Conservation (phyloP, 2,888 invertebrate genomes). For the Falcaria lacertinaria region DNA sequence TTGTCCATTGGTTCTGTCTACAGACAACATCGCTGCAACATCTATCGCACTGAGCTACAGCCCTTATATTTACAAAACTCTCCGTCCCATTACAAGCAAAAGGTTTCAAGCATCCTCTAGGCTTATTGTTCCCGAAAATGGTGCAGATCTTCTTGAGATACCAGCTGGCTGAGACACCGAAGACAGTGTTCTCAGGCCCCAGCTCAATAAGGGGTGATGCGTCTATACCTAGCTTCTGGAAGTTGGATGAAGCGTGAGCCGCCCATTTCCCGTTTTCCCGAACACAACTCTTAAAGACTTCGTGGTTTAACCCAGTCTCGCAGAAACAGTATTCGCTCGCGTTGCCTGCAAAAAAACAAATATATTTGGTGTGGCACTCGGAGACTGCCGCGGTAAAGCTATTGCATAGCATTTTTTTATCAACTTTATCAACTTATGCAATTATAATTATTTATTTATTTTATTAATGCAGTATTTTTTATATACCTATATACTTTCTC, state of each 20-base stretch:
- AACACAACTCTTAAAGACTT: slow-evolving; percentile 29
- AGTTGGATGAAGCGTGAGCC: slow-evolving; percentile 20
- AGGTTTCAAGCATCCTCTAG: slow-evolving; percentile 39
- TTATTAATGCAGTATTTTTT: no score
- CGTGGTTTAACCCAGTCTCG: slow-evolving; percentile 27
- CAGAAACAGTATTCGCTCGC: slow-evolving; percentile 29
- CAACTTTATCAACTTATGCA: no score
- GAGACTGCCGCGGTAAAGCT: no score
- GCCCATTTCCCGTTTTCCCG: slow-evolving; percentile 21
- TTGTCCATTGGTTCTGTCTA: background rate
- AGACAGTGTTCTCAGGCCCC: slow-evolving; percentile 29
- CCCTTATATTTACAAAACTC: slow-evolving; percentile 1
- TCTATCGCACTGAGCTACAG: slow-evolving; percentile 10
- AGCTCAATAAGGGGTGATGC: slow-evolving; percentile 30
- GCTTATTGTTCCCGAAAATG: slow-evolving; percentile 38
- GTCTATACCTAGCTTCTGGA: slow-evolving; percentile 25
- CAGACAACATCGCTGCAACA: slow-evolving; percentile 2
- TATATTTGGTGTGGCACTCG: no score
- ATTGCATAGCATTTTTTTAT: no score
- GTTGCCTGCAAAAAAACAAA: slow-evolving; percentile 19
- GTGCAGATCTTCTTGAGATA: slow-evolving; percentile 47
- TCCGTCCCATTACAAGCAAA: slow-evolving; percentile 24
- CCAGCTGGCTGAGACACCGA: slow-evolving; percentile 33
- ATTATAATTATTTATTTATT: no score
- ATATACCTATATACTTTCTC: no score